A percentile compares a stretch with the other conserved stretches of the same genome.
Evolutionary conservation across 2,888 invertebrate genomes (phyloP).

Genomic region (Melangyna quadrimaculata): DNA sequence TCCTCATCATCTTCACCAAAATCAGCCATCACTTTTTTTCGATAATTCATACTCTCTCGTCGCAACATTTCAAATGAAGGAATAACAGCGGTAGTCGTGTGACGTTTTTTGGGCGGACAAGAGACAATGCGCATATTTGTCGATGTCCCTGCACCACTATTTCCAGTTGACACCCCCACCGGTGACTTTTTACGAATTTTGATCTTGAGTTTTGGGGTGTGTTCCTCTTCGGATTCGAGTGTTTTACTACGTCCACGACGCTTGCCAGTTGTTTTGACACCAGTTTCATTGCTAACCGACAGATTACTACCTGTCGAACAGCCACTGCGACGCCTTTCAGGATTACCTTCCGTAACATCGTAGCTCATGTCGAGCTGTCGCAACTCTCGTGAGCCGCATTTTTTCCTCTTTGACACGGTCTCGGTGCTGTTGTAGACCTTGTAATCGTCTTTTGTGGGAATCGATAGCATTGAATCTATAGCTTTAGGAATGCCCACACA

Average conservation of each 20-base stretch:
- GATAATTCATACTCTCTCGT: slow-evolving; percentile 93
- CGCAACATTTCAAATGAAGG: slow-evolving; percentile 91
- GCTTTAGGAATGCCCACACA: slow-evolving; percentile 88
- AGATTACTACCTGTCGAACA: slow-evolving; percentile 80
- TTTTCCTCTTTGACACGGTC: slow-evolving; percentile 84
- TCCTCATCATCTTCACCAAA: slow-evolving; percentile 86
- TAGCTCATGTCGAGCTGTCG: slow-evolving; percentile 84
- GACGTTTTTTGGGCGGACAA: slow-evolving; percentile 92
- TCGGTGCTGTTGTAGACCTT: slow-evolving; percentile 85
- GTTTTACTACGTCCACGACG: slow-evolving; percentile 80
- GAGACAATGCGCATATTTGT: slow-evolving; percentile 82
- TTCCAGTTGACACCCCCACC: slow-evolving; percentile 73
- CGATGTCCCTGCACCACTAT: slow-evolving; percentile 72
- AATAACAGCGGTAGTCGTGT: slow-evolving; percentile 82
- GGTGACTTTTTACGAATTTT: slow-evolving; percentile 85
- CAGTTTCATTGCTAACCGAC: slow-evolving; percentile 75
- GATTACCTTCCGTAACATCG: slow-evolving; percentile 82
- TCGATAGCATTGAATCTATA: slow-evolving; percentile 91
- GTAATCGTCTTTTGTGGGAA: slow-evolving; percentile 93
- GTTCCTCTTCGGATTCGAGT: slow-evolving; percentile 78
- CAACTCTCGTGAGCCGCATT: slow-evolving; percentile 83
- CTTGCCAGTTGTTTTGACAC: slow-evolving; percentile 78
- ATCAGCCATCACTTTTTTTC: slow-evolving; percentile 91
- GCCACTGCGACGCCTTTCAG: slow-evolving; percentile 82
- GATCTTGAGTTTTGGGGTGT: slow-evolving; percentile 86